phyloP scores from a whole-genome alignment of 2,797 vertebrate genomes.

The Tangara arthus region DNA sequence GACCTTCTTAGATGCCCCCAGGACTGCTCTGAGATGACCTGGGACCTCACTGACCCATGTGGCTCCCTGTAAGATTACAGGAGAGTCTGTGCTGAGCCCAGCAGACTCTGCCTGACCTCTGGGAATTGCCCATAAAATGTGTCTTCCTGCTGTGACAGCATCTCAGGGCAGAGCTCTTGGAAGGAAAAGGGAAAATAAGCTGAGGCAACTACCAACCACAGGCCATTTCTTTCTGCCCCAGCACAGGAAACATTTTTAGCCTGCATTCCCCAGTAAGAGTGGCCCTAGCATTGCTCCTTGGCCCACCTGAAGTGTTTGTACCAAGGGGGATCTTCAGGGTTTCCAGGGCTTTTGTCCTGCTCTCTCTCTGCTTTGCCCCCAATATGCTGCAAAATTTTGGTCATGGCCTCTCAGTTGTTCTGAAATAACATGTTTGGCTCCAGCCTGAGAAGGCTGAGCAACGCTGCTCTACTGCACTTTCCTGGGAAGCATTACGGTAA shows the following conservation, averaged over 20 bases:
- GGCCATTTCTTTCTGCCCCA: neutral
- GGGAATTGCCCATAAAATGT: rapidly evolving
- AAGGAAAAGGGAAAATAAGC: neutral
- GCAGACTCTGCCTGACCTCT: neutral
- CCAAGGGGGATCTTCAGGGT: neutral
- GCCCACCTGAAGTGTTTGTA: neutral
- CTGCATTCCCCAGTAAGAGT: neutral
- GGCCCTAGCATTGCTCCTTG: neutral
- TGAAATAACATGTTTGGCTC: neutral
- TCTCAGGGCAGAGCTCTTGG: neutral
- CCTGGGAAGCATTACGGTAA: neutral
- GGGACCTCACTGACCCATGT: rapidly evolving
- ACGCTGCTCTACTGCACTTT: neutral
- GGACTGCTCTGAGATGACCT: neutral
- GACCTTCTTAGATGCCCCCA: neutral
- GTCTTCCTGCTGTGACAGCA: neutral
- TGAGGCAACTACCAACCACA: neutral
- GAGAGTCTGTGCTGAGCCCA: neutral
- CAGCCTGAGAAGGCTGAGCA: neutral
- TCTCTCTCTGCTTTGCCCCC: neutral
- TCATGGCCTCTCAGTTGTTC: neutral
- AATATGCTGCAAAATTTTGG: neutral
- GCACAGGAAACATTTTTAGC: neutral
- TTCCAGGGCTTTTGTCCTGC: neutral
- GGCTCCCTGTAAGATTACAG: neutral